Percentiles rank a stretch among this genome's conserved stretches.
Evolutionary conservation across 2,888 invertebrate genomes (phyloP).

Genomic region (Yponomeuta malinellus): DNA sequence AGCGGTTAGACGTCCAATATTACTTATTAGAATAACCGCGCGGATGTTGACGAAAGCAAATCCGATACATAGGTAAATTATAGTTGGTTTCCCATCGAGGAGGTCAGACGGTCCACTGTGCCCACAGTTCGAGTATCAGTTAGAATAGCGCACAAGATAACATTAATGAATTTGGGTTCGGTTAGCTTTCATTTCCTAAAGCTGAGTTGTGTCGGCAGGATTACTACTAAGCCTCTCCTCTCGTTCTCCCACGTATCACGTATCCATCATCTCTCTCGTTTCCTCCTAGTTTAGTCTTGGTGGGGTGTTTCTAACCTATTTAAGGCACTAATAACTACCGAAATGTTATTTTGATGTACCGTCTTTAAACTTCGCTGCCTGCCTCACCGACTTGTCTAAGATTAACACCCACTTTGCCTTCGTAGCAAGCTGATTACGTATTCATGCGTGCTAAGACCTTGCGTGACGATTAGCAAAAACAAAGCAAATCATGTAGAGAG

Average conservation of each 20-base stretch:
- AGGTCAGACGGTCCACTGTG: background rate
- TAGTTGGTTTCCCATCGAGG: background rate
- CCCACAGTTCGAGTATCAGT: constrained; percentile 21
- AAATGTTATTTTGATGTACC: background rate
- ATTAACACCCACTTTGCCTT: background rate
- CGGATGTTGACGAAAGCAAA: too few species aligned
- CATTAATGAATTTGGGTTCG: constrained; percentile 60
- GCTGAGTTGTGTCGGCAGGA: constrained; percentile 36
- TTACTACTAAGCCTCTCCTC: constrained; percentile 32
- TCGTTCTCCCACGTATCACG: background rate
- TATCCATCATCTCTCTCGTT: background rate
- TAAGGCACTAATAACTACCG: background rate
- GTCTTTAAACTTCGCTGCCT: background rate
- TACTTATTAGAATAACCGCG: too few species aligned
- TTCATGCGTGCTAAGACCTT: background rate
- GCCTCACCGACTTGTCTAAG: background rate
- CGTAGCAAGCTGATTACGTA: background rate
- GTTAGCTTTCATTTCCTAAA: constrained; percentile 54
- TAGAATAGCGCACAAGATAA: constrained; percentile 45
- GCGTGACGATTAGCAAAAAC: background rate
- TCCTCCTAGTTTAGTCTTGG: background rate
- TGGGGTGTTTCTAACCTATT: background rate
- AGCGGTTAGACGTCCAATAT: too few species aligned
- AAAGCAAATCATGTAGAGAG: background rate
- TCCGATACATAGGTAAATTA: background rate